Conservation (phyloP, 2,797 vertebrate genomes). For the Poecilia wingei region DNA sequence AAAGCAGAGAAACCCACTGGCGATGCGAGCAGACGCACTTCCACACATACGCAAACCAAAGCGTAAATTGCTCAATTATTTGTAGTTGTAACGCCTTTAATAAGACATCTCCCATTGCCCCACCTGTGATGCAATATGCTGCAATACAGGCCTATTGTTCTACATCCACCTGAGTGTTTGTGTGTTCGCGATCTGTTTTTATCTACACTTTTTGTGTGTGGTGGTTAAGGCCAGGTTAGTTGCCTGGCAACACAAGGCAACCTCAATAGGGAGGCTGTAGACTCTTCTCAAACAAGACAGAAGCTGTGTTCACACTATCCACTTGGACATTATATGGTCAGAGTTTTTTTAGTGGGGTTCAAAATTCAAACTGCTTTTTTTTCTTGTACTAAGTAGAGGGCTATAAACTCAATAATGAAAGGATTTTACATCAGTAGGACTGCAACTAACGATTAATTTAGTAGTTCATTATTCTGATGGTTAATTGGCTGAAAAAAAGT, state of each 20-base stretch:
- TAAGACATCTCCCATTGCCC: constrained; percentile 44
- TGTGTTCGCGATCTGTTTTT: constrained; percentile 26
- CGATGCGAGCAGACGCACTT: constrained; percentile 33
- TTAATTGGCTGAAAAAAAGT: too few species aligned
- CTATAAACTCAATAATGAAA: background rate
- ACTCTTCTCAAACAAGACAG: constrained; percentile 63
- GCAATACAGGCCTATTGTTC: constrained; percentile 67
- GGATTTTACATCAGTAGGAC: background rate
- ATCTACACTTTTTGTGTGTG: constrained; percentile 33
- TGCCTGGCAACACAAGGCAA: constrained; percentile 75
- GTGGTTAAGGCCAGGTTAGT: constrained; percentile 72
- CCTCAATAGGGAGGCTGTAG: constrained; percentile 59
- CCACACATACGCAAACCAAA: background rate
- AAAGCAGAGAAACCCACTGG: constrained; percentile 39
- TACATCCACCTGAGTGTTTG: constrained; percentile 65
- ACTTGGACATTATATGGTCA: background rate
- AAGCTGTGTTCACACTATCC: constrained; percentile 6
- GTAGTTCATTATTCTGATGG: too few species aligned
- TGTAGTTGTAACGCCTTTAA: constrained; percentile 29
- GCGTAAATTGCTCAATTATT: constrained; percentile 46
- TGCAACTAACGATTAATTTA: too few species aligned
- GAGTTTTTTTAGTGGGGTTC: background rate
- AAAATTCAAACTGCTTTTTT: background rate
- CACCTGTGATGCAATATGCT: constrained; percentile 72
- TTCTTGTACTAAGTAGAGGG: background rate